phyloP scores from a whole-genome alignment of 2,113 vertebrate species.

The Actenoides hombroni region DNA sequence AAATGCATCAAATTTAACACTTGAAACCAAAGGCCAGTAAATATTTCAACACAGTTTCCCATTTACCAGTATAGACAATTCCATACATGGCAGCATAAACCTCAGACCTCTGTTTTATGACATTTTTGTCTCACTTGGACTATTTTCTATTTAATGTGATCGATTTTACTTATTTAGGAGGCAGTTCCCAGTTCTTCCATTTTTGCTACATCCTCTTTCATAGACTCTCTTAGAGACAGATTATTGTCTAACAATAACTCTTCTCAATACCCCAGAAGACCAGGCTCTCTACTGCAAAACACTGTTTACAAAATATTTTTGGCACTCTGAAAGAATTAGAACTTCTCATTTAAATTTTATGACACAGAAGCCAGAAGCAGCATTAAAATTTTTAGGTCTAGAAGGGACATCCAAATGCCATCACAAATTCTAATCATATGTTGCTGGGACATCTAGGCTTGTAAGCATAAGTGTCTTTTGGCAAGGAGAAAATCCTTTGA shows the following conservation, averaged over 20 bases:
- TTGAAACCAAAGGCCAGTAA: not conserved
- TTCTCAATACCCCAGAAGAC: not conserved
- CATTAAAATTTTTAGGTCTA: not conserved
- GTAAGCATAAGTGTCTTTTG: not conserved
- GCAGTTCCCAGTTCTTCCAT: not conserved
- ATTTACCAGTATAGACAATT: not conserved
- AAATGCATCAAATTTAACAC: not conserved
- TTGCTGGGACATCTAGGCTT: not conserved
- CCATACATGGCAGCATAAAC: fast-evolving
- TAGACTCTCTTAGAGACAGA: not conserved
- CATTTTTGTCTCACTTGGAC: not conserved
- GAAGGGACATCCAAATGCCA: constrained; percentile 1
- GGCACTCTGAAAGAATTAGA: not conserved
- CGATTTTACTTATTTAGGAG: not conserved
- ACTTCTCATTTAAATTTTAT: constrained; percentile 19
- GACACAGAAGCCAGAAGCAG: constrained; percentile 6
- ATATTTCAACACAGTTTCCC: not conserved
- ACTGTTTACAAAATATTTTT: not conserved
- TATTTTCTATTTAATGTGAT: not conserved
- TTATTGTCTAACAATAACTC: not conserved
- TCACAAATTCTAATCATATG: constrained; percentile 18
- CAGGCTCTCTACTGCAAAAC: not conserved
- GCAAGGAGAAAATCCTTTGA: constrained; percentile 15
- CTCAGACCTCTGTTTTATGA: not conserved
- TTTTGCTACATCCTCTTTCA: not conserved